A percentile compares a stretch with the other conserved stretches of the same genome.
Conservation (phyloP, 2,888 invertebrate species). For the Apamea anceps region DNA sequence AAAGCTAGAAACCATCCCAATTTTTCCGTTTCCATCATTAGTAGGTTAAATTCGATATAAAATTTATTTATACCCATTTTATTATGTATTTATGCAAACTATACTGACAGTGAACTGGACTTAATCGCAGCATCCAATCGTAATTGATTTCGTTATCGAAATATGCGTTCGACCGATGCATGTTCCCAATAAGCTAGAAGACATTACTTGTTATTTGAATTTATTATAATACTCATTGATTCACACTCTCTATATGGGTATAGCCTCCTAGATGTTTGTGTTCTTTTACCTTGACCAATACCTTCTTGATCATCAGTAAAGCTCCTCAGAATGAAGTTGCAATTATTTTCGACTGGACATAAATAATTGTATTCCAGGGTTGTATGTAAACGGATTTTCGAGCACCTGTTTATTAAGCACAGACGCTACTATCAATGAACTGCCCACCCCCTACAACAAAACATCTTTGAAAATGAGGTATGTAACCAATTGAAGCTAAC, state of each 20-base stretch:
- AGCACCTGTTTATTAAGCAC: neutral
- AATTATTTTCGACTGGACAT: neutral
- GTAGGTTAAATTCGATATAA: conserved; percentile 75
- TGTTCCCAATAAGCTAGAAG: conserved; percentile 55
- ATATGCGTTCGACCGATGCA: conserved; percentile 70
- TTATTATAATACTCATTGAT: conserved; percentile 33
- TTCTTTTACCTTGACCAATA: neutral
- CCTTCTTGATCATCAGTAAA: neutral
- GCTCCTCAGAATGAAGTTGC: neutral
- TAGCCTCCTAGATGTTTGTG: neutral
- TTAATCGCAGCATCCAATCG: conserved; percentile 77
- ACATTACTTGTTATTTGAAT: conserved; percentile 41
- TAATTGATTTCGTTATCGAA: conserved; percentile 78
- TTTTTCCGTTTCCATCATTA: conserved; percentile 79
- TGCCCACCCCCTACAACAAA: neutral
- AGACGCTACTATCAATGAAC: neutral
- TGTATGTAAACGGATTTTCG: neutral
- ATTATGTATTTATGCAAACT: conserved; percentile 81
- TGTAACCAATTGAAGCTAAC: conserved; percentile 2
- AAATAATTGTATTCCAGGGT: neutral
- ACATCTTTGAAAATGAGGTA: neutral
- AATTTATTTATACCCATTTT: conserved; percentile 77
- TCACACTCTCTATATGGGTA: conserved; percentile 34
- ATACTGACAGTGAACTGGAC: conserved; percentile 74
- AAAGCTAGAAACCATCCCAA: conserved; percentile 77